Percentiles rank a stretch among this genome's conserved stretches.
Conservation (phyloP, 2,888 invertebrate species). For the Dynastes maya region DNA sequence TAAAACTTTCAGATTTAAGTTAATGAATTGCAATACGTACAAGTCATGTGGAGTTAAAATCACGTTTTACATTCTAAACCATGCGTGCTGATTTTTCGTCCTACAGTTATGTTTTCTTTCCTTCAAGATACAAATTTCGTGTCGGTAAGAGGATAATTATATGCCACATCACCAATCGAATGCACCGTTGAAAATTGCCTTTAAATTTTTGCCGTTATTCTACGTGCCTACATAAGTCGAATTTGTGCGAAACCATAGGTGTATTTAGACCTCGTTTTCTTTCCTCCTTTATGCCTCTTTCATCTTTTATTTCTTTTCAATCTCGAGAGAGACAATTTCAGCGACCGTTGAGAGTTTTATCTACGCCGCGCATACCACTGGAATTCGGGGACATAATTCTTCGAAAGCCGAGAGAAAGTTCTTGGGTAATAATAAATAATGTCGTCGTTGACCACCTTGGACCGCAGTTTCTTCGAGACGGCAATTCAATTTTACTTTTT, state of each 20-base stretch:
- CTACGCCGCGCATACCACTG: slow-evolving; percentile 20
- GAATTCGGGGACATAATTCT: slow-evolving; percentile 55
- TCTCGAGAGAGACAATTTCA: neutral
- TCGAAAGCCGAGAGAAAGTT: slow-evolving; percentile 56
- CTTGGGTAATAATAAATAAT: slow-evolving; percentile 38
- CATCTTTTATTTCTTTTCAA: neutral
- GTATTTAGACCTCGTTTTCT: neutral
- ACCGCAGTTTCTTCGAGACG: slow-evolving; percentile 14
- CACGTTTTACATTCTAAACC: slow-evolving; percentile 2
- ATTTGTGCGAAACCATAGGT: slow-evolving; percentile 8
- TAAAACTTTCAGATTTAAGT: too few relatives aligned
- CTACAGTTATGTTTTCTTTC: neutral
- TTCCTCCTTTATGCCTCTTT: neutral
- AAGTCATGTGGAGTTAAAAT: neutral
- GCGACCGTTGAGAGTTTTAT: neutral
- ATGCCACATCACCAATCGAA: neutral
- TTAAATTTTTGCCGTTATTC: neutral
- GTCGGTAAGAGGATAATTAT: neutral
- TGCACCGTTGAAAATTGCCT: neutral
- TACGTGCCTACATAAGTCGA: neutral
- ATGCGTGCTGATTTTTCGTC: neutral
- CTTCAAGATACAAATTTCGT: neutral
- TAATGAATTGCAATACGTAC: too few relatives aligned
- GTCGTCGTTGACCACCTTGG: slow-evolving; percentile 41
- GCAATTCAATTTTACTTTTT: slow-evolving; percentile 40